These are phyloP conservation scores for Myotis brandtii DNA, from an alignment of 2,113 vertebrate genomes.

Conservation along the genomic window DNA sequence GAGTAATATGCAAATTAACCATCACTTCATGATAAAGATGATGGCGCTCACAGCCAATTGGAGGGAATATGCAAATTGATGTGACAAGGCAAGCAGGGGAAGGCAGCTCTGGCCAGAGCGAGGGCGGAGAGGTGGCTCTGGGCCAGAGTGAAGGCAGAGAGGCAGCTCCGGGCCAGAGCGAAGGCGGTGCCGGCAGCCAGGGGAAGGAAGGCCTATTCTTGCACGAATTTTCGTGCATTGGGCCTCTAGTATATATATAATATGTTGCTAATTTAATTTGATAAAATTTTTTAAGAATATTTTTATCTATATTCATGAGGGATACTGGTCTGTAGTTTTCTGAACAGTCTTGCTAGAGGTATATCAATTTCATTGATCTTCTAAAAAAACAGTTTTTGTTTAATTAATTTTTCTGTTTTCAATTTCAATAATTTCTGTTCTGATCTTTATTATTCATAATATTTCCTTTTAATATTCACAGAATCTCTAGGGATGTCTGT, in stretches of 20 bases:
- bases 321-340: neutral
- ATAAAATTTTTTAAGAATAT: slow-evolving; percentile 19
- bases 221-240: too few species aligned
- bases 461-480: slow-evolving; percentile 15
- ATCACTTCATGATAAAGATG: too few species aligned
- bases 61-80: too few species aligned
- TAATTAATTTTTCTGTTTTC: neutral
- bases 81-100: too few species aligned
- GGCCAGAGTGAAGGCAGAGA: too few species aligned
- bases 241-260: neutral
- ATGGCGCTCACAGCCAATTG: too few species aligned
- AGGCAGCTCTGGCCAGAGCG: too few species aligned
- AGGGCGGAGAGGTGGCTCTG: too few species aligned
- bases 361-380: neutral
- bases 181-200: too few species aligned
- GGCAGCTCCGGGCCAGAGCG: too few species aligned
- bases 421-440: neutral
- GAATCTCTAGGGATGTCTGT: neutral
- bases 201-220: too few species aligned
- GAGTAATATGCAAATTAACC: too few species aligned
- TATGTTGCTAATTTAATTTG: neutral
- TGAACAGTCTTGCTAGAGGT: neutral
- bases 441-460: neutral
- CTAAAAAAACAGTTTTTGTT: neutral
- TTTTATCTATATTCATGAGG: neutral